Evolutionary conservation across 2,797 vertebrate genomes (phyloP).

Genomic region (Pseudochromis fuscus): DNA sequence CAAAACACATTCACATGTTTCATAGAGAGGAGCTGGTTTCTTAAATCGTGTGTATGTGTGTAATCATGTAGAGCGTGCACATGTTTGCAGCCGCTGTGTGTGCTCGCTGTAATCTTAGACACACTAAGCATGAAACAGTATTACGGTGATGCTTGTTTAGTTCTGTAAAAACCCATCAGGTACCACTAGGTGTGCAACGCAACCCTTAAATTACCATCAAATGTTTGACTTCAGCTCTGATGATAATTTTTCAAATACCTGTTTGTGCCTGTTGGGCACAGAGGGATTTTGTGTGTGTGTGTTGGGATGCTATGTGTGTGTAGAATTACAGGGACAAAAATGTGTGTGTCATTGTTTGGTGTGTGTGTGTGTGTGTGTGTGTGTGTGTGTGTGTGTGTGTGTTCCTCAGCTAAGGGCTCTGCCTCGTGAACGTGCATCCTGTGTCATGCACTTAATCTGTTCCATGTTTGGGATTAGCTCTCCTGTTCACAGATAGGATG

Average conservation of each 20-base stretch:
- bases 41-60: not conserved
- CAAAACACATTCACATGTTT: conserved; percentile 15
- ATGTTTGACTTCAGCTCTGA: not conserved
- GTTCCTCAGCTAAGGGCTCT: conserved; percentile 44
- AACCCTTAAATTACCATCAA: not conserved
- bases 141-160: not conserved
- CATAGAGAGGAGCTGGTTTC: not conserved
- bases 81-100: not conserved
- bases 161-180: not conserved
- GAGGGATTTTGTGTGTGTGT: conserved; percentile 24
- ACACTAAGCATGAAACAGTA: not conserved
- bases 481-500: conserved; percentile 42
- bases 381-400: conserved; percentile 37
- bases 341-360: conserved; percentile 25
- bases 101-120: not conserved
- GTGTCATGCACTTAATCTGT: conserved; percentile 69
- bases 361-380: conserved; percentile 6
- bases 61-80: not conserved
- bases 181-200: not conserved
- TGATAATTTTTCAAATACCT: not conserved
- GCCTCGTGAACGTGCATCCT: conserved; percentile 59
- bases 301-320: conserved; percentile 9
- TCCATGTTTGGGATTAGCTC: conserved; percentile 67
- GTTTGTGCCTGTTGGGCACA: conserved; percentile 1
- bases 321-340: not conserved